Conservation (phyloP, 2,797 vertebrate species). For the Nyctalus aviator region DNA sequence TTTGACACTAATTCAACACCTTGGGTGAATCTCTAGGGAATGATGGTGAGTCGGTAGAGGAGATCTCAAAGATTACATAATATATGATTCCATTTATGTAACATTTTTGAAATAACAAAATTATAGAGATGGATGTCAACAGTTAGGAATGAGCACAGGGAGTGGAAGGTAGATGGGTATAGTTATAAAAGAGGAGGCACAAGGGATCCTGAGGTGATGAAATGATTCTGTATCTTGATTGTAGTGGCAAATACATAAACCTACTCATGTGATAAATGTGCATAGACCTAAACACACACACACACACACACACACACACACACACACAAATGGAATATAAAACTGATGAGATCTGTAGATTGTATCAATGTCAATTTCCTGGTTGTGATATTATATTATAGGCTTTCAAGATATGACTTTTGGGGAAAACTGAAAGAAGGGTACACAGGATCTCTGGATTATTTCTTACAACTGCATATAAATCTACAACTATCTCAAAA, state of each 20-base stretch:
- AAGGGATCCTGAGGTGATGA: background rate
- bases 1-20: background rate
- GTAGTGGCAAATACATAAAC: background rate
- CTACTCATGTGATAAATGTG: background rate
- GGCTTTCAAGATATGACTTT: background rate
- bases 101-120: slow-evolving; percentile 4
- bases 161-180: background rate
- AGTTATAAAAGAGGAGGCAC: background rate
- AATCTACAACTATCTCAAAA: background rate
- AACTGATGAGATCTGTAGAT: background rate
- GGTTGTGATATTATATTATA: background rate
- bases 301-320: background rate
- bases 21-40: background rate
- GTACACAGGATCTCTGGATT: background rate
- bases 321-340: background rate
- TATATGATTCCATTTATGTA: background rate
- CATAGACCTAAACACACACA: background rate
- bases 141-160: background rate
- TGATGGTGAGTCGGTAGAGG: background rate
- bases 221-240: background rate
- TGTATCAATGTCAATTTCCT: background rate
- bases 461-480: background rate
- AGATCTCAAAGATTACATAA: background rate
- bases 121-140: background rate
- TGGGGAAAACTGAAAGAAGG: background rate